Percentiles rank a stretch among this genome's conserved stretches.
Evolutionary conservation across 2,113 vertebrate species (phyloP).

Genomic region (Caloenas nicobarica): DNA sequence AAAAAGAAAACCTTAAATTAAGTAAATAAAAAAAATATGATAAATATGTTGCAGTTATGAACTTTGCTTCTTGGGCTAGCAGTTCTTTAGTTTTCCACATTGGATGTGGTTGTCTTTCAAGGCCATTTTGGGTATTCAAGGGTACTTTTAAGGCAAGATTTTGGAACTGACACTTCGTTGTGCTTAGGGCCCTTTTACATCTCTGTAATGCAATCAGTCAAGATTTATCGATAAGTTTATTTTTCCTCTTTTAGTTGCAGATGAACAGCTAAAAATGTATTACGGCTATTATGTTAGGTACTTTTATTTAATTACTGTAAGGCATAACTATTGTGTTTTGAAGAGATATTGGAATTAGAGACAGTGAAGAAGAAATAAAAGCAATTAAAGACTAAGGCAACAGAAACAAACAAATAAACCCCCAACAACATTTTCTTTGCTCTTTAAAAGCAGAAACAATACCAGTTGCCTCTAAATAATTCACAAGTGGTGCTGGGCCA

Average conservation of each 20-base stretch:
- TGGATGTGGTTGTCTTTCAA: not conserved
- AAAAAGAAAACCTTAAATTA: not conserved
- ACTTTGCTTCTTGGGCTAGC: not conserved
- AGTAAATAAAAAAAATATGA: not conserved
- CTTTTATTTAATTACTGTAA: not conserved
- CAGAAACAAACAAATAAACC: not conserved
- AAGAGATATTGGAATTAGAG: not conserved
- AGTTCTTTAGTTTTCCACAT: not conserved
- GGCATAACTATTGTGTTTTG: not conserved
- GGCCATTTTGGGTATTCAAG: not conserved
- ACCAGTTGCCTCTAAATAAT: conserved; percentile 25
- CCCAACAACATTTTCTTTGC: not conserved
- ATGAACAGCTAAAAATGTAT: not conserved
- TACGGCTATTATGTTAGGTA: not conserved
- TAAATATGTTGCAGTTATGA: not conserved
- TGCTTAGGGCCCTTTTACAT: not conserved
- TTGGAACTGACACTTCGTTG: not conserved
- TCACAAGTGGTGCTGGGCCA: not conserved
- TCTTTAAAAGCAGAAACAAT: conserved; percentile 21
- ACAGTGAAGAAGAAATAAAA: not conserved
- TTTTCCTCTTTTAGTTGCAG: not conserved
- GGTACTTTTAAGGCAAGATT: not conserved
- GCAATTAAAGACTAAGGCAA: not conserved
- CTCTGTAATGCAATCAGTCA: not conserved
- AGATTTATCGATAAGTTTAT: not conserved